Percentiles rank a stretch among this genome's conserved stretches.
phyloP scores from a whole-genome alignment of 1,140 invertebrate species.

The Drosophila arawakana region DNA sequence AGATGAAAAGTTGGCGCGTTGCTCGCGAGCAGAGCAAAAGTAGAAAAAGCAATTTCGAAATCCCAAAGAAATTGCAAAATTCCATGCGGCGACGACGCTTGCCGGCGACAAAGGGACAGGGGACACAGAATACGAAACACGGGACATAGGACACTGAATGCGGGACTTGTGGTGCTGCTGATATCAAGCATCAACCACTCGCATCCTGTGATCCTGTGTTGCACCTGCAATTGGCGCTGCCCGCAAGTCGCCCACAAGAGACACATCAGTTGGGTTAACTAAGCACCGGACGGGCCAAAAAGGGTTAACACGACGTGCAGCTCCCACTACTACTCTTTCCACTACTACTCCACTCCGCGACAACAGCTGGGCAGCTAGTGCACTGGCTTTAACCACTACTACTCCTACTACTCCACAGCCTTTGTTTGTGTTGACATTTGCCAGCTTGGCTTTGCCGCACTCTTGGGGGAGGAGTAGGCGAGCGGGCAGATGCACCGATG shows the following conservation, averaged over 20 bases:
- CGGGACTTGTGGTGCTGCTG: conserved; percentile 41
- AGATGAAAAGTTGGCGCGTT: conserved; percentile 48
- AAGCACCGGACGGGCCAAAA: conserved; percentile 59
- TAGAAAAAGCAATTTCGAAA: conserved; percentile 83
- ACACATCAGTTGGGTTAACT: conserved; percentile 72
- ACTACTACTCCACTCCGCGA: neutral
- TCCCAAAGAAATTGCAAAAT: conserved; percentile 83
- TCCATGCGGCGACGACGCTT: conserved; percentile 66
- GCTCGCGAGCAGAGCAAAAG: conserved; percentile 60
- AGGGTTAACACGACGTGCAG: conserved; percentile 60
- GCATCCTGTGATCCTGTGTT: conserved; percentile 14
- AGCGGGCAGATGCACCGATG: no score
- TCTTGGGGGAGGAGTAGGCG: neutral
- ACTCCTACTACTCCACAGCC: conserved; percentile 13
- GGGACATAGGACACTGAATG: conserved; percentile 30
- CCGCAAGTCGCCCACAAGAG: conserved; percentile 12
- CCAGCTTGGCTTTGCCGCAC: conserved; percentile 67
- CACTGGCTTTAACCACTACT: neutral
- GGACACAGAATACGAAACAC: conserved; percentile 45
- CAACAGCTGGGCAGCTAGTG: neutral
- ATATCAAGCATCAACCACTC: conserved; percentile 54
- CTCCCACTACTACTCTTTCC: neutral
- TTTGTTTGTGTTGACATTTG: conserved; percentile 80
- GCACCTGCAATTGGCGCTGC: conserved; percentile 55
- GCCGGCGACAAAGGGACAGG: conserved; percentile 38